Conservation (phyloP, 2,888 invertebrate species). For the Yponomeuta malinellus region DNA sequence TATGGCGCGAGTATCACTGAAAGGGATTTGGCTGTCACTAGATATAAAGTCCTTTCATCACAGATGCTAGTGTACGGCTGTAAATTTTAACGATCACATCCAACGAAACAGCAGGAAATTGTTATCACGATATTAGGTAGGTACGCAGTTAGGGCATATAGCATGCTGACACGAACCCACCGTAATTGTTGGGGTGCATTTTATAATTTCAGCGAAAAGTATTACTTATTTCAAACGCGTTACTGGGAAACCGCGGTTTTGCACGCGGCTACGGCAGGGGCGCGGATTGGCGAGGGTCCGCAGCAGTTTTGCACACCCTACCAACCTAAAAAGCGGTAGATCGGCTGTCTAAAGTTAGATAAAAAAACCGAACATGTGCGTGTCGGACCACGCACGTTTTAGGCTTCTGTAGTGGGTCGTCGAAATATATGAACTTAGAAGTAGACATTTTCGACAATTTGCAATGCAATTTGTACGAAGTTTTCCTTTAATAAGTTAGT, state of each 20-base stretch:
- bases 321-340: too few relatives aligned
- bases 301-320: too few relatives aligned
- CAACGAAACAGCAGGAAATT: constrained; percentile 11
- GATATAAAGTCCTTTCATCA: background rate
- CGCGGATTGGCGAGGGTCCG: too few relatives aligned
- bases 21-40: background rate
- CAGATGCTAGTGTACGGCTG: background rate
- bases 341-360: too few relatives aligned
- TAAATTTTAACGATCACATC: background rate
- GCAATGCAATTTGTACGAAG: too few relatives aligned
- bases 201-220: constrained; percentile 1
- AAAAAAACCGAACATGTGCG: too few relatives aligned
- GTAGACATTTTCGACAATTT: too few relatives aligned
- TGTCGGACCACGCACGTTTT: too few relatives aligned
- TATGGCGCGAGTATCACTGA: background rate
- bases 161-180: background rate
- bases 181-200: constrained; percentile 4
- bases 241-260: background rate
- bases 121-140: constrained; percentile 3
- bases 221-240: constrained; percentile 7
- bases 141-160: constrained; percentile 3
- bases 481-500: too few relatives aligned
- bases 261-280: too few relatives aligned
- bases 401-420: too few relatives aligned
- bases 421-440: too few relatives aligned